Conservation (phyloP, 2,113 vertebrate genomes). For the Pan paniscus region DNA sequence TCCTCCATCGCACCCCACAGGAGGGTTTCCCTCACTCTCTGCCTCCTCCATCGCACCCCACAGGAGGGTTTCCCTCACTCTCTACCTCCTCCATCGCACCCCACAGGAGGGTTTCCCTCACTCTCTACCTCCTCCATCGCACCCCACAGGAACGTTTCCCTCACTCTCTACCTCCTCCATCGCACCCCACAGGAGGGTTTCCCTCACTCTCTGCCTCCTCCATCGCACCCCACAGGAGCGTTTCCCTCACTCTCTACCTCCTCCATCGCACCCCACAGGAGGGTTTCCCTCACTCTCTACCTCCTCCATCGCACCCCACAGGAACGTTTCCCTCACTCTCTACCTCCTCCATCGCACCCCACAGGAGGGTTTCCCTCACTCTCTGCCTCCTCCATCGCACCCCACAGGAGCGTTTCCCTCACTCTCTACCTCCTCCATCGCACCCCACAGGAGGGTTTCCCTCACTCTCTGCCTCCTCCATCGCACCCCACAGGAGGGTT, state of each 20-base stretch:
- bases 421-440: background rate
- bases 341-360: background rate
- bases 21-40: background rate
- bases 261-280: no score
- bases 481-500: background rate
- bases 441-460: background rate
- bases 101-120: background rate
- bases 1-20: no score
- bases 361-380: background rate
- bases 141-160: background rate
- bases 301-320: no score
- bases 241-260: background rate
- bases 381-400: background rate
- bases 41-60: background rate
- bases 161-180: background rate
- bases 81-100: background rate
- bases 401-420: background rate
- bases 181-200: background rate
- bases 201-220: background rate
- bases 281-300: background rate
- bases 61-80: background rate
- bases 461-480: background rate
- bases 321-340: background rate
- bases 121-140: no score
- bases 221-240: background rate